Evolutionary conservation across 2,888 invertebrate species (phyloP), one percentile per base, ranked within the genome.

Genomic region (Achlya flavicornis): DNA sequence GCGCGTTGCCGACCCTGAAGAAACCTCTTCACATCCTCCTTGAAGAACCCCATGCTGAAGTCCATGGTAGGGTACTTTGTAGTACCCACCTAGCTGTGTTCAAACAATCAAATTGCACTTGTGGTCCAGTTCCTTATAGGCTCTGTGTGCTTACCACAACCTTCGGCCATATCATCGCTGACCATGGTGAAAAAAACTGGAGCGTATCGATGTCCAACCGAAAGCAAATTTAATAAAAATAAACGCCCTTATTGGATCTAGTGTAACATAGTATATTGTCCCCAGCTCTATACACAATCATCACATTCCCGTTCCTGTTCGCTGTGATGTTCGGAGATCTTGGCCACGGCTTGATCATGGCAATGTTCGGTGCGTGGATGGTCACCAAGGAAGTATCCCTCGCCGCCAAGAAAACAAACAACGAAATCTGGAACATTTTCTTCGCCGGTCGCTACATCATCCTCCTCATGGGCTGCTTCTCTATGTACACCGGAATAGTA

Each of bases 391-490:
- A 99, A 87, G 97, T 96, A 67, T 95, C 96, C 63, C 92, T 98
- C 63, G 85, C 93, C n/a, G 94, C 95, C 6, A 95, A 96, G 81
- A 97, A 96, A 75, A 94, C 95, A 12, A 95, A 90, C 79, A 96
- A 95, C 84, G 97, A 98, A 96, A 99, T 99, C 77, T 99, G 98
- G 97, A 98, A 97, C 88, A 99, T 98, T 62, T 99, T 99, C 95
- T 99, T 99, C 90, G 98, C 98, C 68, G 99, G 99, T 63, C 97
- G 99, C 58, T 99, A 99, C 92, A 98, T 99, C 68, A 98, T 99
- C 61, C 95, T 99, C 57, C 94, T 99, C 75, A 99, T 99, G 99
- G 99, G 99, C 7, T 88, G 97, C 16, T 99, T 99, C 92, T 99
- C 99, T 0, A 98, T 99, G 95, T 99, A 99, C 93, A 99, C 99